These are phyloP conservation scores for Archivesica marissinica DNA, from an alignment of 1,140 invertebrate species.

Conservation along the genomic window DNA sequence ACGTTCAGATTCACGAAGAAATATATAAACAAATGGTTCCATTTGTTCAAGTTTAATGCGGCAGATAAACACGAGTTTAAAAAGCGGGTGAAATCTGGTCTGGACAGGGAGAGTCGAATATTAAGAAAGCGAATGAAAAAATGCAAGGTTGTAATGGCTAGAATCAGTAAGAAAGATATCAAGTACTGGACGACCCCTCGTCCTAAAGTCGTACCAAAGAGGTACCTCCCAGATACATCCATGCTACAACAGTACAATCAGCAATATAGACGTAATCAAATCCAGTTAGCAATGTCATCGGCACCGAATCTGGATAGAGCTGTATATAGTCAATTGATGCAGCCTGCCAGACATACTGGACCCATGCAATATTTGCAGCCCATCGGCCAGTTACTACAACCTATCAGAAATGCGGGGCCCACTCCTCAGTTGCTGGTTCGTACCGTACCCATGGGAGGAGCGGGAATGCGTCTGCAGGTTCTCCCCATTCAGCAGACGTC, in stretches of 20 bases:
- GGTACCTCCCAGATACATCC: not conserved
- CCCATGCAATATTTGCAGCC: slow-evolving; percentile 14
- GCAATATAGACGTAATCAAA: not conserved
- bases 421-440: slow-evolving; percentile 51
- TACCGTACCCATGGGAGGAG: not conserved
- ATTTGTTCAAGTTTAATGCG: slow-evolving; percentile 53
- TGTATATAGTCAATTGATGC: too few relatives aligned
- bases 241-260: not conserved
- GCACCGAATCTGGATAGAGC: not conserved
- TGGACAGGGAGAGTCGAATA: slow-evolving; percentile 28
- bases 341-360: too few relatives aligned
- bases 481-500: slow-evolving; percentile 11
- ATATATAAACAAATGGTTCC: slow-evolving; percentile 53
- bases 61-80: slow-evolving; percentile 36
- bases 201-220: not conserved
- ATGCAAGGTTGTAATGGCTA: slow-evolving; percentile 28
- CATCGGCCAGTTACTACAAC: not conserved
- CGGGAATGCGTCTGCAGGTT: slow-evolving; percentile 47
- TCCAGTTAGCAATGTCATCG: not conserved
- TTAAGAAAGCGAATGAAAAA: slow-evolving; percentile 29
- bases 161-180: slow-evolving; percentile 40
- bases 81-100: slow-evolving; percentile 38
- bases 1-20: slow-evolving; percentile 57
- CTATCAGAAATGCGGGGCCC: not conserved
- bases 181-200: slow-evolving; percentile 48